Percentiles rank a stretch among this genome's conserved stretches.
Conservation (phyloP, 2,888 invertebrate genomes). For the Tanypteryx hageni region DNA sequence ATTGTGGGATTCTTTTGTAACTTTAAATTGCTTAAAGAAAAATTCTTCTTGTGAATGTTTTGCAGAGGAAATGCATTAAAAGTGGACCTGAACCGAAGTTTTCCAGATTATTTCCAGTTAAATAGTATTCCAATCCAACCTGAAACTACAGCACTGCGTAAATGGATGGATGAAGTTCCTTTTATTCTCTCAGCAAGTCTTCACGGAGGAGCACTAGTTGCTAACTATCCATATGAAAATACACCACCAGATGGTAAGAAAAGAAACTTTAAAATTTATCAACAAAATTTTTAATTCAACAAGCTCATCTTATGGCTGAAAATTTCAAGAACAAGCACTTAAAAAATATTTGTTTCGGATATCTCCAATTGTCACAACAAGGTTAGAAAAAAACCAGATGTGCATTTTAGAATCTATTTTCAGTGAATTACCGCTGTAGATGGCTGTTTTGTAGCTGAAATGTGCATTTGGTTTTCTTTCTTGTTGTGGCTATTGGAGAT, state of each 20-base stretch:
- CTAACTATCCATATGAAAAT: slow-evolving; percentile 84
- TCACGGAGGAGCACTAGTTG: slow-evolving; percentile 83
- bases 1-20: too few species aligned
- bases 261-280: neutral
- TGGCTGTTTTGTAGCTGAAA: too few species aligned
- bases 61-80: slow-evolving; percentile 72
- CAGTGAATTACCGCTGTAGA: too few species aligned
- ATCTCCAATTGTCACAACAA: too few species aligned
- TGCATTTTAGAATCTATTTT: too few species aligned
- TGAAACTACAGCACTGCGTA: slow-evolving; percentile 79
- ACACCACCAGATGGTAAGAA: slow-evolving; percentile 73
- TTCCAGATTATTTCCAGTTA: slow-evolving; percentile 78
- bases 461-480: too few species aligned
- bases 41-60: neutral
- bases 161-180: slow-evolving; percentile 78
- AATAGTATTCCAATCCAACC: slow-evolving; percentile 74
- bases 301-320: neutral
- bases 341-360: too few species aligned
- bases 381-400: too few species aligned
- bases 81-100: slow-evolving; percentile 79
- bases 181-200: slow-evolving; percentile 82
- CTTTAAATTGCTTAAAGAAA: neutral
- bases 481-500: too few species aligned
- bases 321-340: too few species aligned
- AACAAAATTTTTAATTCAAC: neutral